A percentile compares a stretch with the other conserved stretches of the same genome.
Evolutionary conservation across 2,113 vertebrate species (phyloP).

Genomic region (Eretmochelys imbricata): DNA sequence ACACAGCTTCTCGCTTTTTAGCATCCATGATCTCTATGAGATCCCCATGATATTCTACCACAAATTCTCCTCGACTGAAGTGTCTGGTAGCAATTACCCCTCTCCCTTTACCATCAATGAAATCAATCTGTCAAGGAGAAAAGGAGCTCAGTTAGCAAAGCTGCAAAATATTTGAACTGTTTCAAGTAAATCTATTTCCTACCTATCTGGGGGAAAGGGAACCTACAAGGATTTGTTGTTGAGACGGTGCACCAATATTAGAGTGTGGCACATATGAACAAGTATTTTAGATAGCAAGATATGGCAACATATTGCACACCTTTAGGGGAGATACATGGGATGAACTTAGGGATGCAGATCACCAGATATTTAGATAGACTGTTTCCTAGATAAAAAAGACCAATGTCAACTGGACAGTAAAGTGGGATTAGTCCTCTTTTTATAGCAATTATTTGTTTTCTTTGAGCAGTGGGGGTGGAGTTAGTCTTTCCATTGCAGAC

Average conservation of each 20-base stretch:
- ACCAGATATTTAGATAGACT: not conserved
- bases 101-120: slow-evolving; percentile 92
- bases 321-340: not conserved
- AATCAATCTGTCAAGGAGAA: slow-evolving; percentile 83
- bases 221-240: not conserved
- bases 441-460: not conserved
- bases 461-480: not conserved
- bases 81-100: slow-evolving; percentile 90
- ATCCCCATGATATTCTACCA: slow-evolving; percentile 97
- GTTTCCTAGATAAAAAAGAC: not conserved
- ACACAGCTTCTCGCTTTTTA: slow-evolving; percentile 87
- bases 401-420: not conserved
- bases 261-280: not conserved
- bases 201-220: not conserved
- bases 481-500: not conserved
- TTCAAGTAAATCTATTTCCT: not conserved
- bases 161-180: not conserved
- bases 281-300: not conserved
- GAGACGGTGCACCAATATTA: not conserved
- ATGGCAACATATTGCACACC: not conserved
- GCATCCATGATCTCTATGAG: slow-evolving; percentile 91
- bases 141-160: slow-evolving; percentile 18
- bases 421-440: not conserved
- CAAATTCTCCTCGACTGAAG: slow-evolving; percentile 93
- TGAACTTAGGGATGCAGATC: not conserved